These are phyloP conservation scores for Buceros bicornis DNA, from an alignment of 2,797 vertebrate genomes.

Conservation along the genomic window DNA sequence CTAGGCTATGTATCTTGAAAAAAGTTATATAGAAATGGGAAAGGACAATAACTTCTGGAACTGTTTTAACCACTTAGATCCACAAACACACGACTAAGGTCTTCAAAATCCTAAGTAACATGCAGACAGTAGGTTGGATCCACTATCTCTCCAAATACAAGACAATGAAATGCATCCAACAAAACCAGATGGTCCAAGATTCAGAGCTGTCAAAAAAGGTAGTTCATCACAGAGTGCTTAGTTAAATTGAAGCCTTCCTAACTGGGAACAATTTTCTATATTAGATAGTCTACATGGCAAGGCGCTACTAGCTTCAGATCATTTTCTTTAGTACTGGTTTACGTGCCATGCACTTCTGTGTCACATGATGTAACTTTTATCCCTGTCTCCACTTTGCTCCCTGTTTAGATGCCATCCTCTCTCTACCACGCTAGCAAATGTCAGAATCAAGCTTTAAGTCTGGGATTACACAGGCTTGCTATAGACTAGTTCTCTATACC, in stretches of 20 bases:
- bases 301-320: neutral
- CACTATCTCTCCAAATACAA: neutral
- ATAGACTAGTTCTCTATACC: neutral
- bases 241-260: neutral
- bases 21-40: accelerated
- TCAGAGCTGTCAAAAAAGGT: neutral
- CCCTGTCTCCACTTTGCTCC: neutral
- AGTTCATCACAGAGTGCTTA: neutral
- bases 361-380: neutral
- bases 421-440: neutral
- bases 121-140: neutral
- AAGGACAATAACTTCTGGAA: neutral
- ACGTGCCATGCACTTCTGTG: neutral
- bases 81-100: neutral
- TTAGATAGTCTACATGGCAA: neutral
- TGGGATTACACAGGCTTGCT: neutral
- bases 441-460: neutral
- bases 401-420: neutral
- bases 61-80: neutral
- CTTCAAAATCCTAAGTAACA: neutral
- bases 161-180: neutral
- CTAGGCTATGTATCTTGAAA: neutral
- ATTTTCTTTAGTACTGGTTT: neutral
- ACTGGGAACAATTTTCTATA: neutral
- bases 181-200: neutral